phyloP scores from a whole-genome alignment of 2,113 vertebrate species.

The Pteruthius melanotis region DNA sequence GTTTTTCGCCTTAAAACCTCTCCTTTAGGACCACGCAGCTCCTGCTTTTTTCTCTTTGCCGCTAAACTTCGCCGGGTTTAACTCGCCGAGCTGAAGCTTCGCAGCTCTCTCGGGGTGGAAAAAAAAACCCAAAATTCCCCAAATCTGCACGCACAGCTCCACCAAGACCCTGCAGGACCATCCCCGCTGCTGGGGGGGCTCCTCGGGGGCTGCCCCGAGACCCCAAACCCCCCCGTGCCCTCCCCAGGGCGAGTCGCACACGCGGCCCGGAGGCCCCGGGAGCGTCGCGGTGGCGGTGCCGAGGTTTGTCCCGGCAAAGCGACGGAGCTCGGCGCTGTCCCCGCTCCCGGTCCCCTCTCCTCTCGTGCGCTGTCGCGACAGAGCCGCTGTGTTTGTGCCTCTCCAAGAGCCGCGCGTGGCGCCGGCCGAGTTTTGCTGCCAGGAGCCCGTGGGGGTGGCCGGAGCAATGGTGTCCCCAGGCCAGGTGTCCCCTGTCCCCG shows the following conservation, averaged over 20 bases:
- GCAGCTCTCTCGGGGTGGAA: fast-evolving
- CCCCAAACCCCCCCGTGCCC: background rate
- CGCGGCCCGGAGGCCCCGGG: background rate
- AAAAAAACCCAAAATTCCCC: fast-evolving
- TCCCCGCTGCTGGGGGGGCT: too few species aligned
- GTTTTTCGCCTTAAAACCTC: background rate
- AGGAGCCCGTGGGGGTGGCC: background rate
- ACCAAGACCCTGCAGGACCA: fast-evolving
- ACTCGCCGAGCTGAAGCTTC: background rate
- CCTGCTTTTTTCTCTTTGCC: background rate
- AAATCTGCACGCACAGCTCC: background rate
- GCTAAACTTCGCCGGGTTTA: background rate
- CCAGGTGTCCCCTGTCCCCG: background rate
- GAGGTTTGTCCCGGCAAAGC: background rate
- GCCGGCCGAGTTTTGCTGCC: background rate
- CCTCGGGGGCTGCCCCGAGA: too few species aligned
- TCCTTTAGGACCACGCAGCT: background rate
- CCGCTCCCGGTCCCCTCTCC: fast-evolving
- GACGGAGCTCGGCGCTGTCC: fast-evolving
- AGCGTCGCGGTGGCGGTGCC: fast-evolving
- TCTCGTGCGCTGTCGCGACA: fast-evolving
- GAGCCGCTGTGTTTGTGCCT: background rate
- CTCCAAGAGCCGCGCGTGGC: background rate
- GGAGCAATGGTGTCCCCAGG: background rate
- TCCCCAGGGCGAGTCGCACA: too few species aligned